Evolutionary conservation across 2,888 invertebrate species (phyloP).

Genomic region (Hypolimnas misippus): DNA sequence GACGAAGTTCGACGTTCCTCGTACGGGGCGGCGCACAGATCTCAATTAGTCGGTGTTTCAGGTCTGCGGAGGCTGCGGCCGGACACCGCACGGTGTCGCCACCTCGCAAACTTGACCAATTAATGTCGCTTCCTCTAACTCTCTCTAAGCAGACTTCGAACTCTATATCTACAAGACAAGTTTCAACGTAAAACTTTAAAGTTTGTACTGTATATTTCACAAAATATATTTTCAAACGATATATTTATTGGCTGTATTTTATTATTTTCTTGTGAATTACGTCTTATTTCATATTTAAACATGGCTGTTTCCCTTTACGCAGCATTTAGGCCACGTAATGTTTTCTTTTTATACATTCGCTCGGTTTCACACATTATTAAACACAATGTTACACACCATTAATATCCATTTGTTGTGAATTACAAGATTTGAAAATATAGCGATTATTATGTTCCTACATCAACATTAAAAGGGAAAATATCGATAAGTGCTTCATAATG

Average conservation of each 20-base stretch:
- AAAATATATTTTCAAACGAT: background rate
- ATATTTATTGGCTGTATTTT: background rate
- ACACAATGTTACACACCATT: conserved; percentile 33
- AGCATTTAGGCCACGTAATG: conserved; percentile 33
- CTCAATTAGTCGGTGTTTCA: conserved; percentile 67
- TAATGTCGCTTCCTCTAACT: conserved; percentile 40
- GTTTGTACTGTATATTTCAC: background rate
- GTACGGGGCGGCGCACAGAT: conserved; percentile 47
- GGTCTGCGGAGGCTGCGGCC: conserved; percentile 42
- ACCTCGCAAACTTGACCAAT: conserved; percentile 62
- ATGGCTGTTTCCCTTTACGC: conserved; percentile 18
- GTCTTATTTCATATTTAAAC: conserved; percentile 16
- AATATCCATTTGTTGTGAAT: conserved; percentile 33
- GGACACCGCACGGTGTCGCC: conserved; percentile 46
- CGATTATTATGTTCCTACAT: conserved; percentile 6
- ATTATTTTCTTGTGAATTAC: conserved; percentile 8
- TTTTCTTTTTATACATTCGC: conserved; percentile 26
- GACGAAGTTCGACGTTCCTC: conserved; percentile 59
- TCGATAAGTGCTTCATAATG: background rate
- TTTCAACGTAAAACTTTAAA: conserved; percentile 18
- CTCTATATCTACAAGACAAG: conserved; percentile 18
- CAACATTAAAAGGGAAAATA: background rate
- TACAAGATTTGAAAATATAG: conserved; percentile 20
- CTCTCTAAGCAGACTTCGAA: conserved; percentile 23
- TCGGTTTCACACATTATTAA: conserved; percentile 38